A percentile compares a stretch with the other conserved stretches of the same genome.
phyloP scores from a whole-genome alignment of 1,140 invertebrate genomes.

The Lepidotrigona ventralis region DNA sequence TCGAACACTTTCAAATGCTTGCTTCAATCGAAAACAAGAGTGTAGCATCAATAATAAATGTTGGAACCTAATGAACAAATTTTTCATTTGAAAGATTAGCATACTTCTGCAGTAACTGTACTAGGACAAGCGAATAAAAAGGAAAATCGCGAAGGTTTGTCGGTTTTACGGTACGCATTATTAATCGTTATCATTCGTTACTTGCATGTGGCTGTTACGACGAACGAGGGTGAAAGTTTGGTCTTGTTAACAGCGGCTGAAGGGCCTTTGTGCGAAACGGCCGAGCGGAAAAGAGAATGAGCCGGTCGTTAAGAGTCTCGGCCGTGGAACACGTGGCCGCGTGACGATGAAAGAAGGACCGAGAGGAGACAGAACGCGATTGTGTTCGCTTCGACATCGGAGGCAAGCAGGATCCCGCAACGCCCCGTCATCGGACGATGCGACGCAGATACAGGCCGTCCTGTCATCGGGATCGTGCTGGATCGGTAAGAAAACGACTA shows the following conservation, averaged over 20 bases:
- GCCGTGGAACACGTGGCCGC: not conserved
- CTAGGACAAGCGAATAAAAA: no score
- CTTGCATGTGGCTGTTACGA: no score
- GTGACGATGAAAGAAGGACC: not conserved
- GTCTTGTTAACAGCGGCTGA: not conserved
- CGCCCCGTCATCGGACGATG: conserved; percentile 55
- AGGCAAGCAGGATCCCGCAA: conserved; percentile 25
- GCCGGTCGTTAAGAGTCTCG: not conserved
- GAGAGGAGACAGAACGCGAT: conserved; percentile 8
- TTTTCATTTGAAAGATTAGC: no score
- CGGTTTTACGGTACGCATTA: not conserved
- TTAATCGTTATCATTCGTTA: conserved; percentile 9
- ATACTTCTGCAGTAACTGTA: no score
- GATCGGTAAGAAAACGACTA: conserved; percentile 15
- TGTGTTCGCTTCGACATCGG: not conserved
- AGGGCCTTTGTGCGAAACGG: not conserved
- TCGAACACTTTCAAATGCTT: no score
- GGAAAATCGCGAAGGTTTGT: not conserved
- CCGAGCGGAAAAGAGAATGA: not conserved
- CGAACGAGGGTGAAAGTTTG: conserved; percentile 31
- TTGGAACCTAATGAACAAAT: no score
- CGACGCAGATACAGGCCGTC: conserved; percentile 44
- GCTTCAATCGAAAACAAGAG: no score
- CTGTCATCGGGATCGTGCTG: conserved; percentile 31
- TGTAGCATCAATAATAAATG: no score